A percentile compares a stretch with the other conserved stretches of the same genome.
These are phyloP conservation scores for Luehdorfia chinensis DNA, from an alignment of 1,140 invertebrate genomes.

Conservation along the genomic window DNA sequence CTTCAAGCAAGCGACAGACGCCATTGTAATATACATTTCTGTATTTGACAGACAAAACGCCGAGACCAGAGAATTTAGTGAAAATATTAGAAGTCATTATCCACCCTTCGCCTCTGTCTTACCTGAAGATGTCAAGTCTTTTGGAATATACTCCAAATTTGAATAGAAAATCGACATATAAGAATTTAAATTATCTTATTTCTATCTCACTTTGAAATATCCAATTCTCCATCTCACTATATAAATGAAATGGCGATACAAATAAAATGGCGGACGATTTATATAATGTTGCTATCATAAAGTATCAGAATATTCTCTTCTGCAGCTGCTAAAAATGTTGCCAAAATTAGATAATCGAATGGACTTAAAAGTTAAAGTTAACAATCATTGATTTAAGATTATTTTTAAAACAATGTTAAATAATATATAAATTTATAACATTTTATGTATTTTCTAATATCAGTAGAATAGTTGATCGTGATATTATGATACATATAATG, in stretches of 20 bases:
- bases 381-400: no score
- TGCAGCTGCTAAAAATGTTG: no score
- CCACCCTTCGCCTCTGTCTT: conserved; percentile 1
- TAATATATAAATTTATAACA: no score
- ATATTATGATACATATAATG: no score
- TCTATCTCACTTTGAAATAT: conserved; percentile 75
- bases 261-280: conserved; percentile 58
- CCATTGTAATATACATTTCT: conserved; percentile 50
- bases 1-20: conserved; percentile 68
- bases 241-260: conserved; percentile 77
- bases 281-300: conserved; percentile 10
- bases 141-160: neutral
- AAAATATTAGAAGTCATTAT: neutral
- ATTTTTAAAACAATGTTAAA: no score
- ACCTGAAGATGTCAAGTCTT: conserved; percentile 3
- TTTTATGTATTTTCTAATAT: no score
- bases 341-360: no score
- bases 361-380: no score
- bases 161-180: conserved; percentile 2
- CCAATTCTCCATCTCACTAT: conserved; percentile 73
- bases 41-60: conserved; percentile 21
- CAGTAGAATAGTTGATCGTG: no score
- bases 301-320: no score
- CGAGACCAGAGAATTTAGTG: conserved; percentile 4
- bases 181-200: conserved; percentile 49